A percentile compares a stretch with the other conserved stretches of the same genome.
These are phyloP conservation scores for Oreohelix idahoensis DNA, from an alignment of 1,140 invertebrate genomes.

Conservation along the genomic window DNA sequence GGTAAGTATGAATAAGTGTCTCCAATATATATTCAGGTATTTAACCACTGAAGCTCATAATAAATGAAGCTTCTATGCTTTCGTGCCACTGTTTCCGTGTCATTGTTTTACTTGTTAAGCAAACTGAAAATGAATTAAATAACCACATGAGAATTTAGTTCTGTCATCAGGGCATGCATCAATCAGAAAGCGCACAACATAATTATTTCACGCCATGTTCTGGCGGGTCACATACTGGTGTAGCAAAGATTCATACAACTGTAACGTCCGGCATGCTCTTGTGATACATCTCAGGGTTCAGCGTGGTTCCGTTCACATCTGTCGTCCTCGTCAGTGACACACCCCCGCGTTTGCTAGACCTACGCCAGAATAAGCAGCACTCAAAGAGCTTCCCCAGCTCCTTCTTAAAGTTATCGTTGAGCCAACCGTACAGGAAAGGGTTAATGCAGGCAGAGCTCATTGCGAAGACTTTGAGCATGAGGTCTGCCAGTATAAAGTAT, in stretches of 20 bases:
- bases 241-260: background rate
- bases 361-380: constrained; percentile 13
- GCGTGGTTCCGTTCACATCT: constrained; percentile 20
- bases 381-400: constrained; percentile 63
- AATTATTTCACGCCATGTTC: no score
- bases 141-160: no score
- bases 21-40: no score
- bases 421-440: constrained; percentile 83
- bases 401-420: constrained; percentile 76
- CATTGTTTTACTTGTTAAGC: no score
- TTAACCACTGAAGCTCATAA: no score
- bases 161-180: no score
- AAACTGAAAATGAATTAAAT: no score
- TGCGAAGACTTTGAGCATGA: constrained; percentile 72
- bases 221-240: no score
- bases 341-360: background rate
- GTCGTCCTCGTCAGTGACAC: constrained; percentile 39
- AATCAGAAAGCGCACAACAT: no score
- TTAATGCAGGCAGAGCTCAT: constrained; percentile 88
- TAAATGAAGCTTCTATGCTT: no score
- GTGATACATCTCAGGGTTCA: constrained; percentile 1
- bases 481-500: constrained; percentile 64
- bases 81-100: no score
- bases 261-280: background rate
- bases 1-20: no score